Conservation (phyloP, 2,113 vertebrate species). For the Ceyx cyanopectus region DNA sequence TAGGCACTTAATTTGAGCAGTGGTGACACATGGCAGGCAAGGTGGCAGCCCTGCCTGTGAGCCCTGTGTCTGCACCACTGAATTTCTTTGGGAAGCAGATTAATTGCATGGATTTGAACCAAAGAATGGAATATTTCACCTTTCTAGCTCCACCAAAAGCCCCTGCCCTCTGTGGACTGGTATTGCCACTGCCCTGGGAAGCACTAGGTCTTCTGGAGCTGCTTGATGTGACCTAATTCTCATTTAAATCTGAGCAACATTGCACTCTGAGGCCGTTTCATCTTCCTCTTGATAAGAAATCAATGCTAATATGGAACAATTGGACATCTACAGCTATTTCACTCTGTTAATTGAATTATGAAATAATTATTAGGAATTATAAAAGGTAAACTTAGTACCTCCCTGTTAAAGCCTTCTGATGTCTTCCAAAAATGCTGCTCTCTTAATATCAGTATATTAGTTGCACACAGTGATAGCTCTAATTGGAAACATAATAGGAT, state of each 20-base stretch:
- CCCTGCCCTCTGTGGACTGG: neutral
- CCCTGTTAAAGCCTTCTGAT: conserved; percentile 15
- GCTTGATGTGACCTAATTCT: conserved; percentile 11
- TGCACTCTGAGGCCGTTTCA: neutral
- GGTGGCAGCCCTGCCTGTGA: neutral
- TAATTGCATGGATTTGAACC: conserved; percentile 37
- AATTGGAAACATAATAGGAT: conserved; percentile 19
- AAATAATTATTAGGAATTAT: neutral
- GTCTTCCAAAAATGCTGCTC: neutral
- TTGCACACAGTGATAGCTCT: neutral
- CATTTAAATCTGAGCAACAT: neutral
- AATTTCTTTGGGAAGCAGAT: conserved; percentile 9
- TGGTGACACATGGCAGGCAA: neutral
- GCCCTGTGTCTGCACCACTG: neutral
- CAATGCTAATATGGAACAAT: conserved; percentile 20
- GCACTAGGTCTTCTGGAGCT: neutral
- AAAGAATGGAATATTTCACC: conserved; percentile 27
- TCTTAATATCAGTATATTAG: neutral
- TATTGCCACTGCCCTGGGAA: neutral
- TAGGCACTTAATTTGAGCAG: conserved; percentile 6
- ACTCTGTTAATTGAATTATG: conserved; percentile 29
- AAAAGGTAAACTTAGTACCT: neutral
- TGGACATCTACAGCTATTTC: neutral
- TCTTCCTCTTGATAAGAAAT: conserved; percentile 43
- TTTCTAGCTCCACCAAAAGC: neutral